phyloP scores from a whole-genome alignment of 2,888 invertebrate genomes.

The Stenchaetothrips biformis region DNA sequence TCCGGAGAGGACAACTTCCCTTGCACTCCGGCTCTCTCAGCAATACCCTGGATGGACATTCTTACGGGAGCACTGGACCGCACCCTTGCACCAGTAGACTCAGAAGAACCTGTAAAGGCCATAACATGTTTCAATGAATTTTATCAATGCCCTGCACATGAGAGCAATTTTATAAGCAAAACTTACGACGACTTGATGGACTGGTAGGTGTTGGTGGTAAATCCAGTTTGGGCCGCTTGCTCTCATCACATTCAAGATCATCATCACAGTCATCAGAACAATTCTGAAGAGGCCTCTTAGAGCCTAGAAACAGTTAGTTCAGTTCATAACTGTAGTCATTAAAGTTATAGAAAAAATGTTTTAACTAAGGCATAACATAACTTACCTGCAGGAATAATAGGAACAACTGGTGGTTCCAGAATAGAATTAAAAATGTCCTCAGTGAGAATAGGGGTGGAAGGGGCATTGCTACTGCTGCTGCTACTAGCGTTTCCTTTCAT shows the following conservation, averaged over 20 bases:
- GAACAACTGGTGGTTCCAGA: background rate
- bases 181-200: background rate
- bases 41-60: conserved; percentile 1
- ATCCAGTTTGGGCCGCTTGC: background rate
- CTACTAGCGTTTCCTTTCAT: background rate
- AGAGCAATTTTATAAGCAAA: background rate
- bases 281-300: background rate
- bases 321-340: background rate
- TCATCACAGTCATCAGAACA: background rate
- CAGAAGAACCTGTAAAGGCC: background rate
- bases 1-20: background rate
- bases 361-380: background rate
- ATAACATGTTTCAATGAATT: background rate
- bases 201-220: background rate
- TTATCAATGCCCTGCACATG: background rate
- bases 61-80: background rate
- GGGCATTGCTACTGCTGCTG: background rate
- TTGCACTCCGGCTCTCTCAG: background rate
- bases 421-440: background rate
- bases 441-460: background rate
- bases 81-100: background rate
- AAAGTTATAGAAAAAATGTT: background rate
- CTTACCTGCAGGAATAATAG: background rate
- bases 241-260: background rate
- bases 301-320: background rate